These are phyloP conservation scores for Belonocnema kinseyi DNA, from an alignment of 1,140 invertebrate species.

Conservation along the genomic window DNA sequence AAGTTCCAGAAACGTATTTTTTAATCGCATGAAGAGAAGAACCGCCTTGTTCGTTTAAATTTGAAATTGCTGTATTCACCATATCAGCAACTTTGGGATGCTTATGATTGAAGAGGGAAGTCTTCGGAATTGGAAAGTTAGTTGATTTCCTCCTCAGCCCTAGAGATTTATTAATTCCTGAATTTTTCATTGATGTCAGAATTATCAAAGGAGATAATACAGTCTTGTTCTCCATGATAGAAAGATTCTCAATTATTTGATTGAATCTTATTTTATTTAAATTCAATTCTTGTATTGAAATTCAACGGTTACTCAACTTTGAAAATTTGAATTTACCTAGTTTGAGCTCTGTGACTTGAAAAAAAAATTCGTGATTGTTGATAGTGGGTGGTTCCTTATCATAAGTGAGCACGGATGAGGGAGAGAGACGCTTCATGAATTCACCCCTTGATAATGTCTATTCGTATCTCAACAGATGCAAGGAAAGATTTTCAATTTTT, in stretches of 20 bases:
- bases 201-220: constrained; percentile 17
- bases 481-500: too few species aligned
- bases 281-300: too few species aligned
- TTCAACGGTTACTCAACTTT: too few species aligned
- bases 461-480: too few species aligned
- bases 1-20: constrained; percentile 79
- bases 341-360: too few species aligned
- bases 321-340: too few species aligned
- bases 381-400: constrained; percentile 32
- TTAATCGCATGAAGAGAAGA: constrained; percentile 80
- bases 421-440: constrained; percentile 43
- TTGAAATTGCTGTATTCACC: constrained; percentile 78
- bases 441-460: not conserved
- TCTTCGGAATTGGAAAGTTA: constrained; percentile 62
- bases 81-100: constrained; percentile 58
- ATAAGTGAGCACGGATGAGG: constrained; percentile 53
- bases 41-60: constrained; percentile 78
- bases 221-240: not conserved
- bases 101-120: too few species aligned
- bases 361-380: too few species aligned
- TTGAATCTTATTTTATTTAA: too few species aligned
- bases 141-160: constrained; percentile 72
- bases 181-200: constrained; percentile 37
- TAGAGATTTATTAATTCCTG: constrained; percentile 67
- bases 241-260: not conserved